Evolutionary conservation across 2,797 vertebrate genomes (phyloP), one percentile per base, ranked within the genome.

Genomic region (Percopsis omiscomaycus): DNA sequence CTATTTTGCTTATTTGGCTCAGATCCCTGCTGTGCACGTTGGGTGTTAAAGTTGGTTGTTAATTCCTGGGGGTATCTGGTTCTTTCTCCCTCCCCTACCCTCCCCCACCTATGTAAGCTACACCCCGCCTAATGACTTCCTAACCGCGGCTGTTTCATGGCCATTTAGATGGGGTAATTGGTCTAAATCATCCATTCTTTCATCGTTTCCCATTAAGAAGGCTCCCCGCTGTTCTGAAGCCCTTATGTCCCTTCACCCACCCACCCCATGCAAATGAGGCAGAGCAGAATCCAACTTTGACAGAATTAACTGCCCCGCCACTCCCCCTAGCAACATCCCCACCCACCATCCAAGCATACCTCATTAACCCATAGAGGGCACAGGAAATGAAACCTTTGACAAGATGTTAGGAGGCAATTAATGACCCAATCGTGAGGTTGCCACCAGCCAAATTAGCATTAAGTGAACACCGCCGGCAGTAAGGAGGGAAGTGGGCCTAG

Each of bases 301-400:
- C 65, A 63, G 69, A 61, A 71, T 77, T 59, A 77, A 69, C 51
- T 66, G 32, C 69, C 37, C 45, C 15, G 15, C 15, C n/a, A 62
- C 59, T 49, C 28, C 28, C 37, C 50, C 64, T 50, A 50, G 55
- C 32, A 52, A 30, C 53, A 4, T 1, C 37, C 10, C 1, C 48
- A 44, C 49, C 42, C 51, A 55, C 50, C 30, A 57, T 28, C 45
- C 48, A 42, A 55, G 51, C n/a, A 72, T 58, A 75, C 63, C 74
- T 86, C 76, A 84, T 86, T 83, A 81, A 84, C 77, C 75, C 71
- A 61, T 71, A 78, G 74, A 85, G 77, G 75, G 77, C 76, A 77
- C 71, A 77, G 74, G 78, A 85, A 85, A 86, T 79, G 65, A 79
- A 84, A 81, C 78, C 77, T 81, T 69, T 83, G 73, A 86, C 77